Conservation (phyloP, 2,888 invertebrate genomes). For the Nebria salina region DNA sequence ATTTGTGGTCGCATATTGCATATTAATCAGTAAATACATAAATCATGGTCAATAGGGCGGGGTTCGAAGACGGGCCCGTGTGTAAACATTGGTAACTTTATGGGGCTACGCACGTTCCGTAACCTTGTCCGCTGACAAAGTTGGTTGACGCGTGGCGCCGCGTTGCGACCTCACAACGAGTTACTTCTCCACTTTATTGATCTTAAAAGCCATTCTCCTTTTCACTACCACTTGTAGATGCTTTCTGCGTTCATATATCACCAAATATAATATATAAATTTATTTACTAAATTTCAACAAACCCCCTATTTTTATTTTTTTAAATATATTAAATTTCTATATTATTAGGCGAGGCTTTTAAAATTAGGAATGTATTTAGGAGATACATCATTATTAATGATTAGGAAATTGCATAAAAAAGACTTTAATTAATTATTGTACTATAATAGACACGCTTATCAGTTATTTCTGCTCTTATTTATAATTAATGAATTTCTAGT, state of each 20-base stretch:
- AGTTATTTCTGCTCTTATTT: no score
- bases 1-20: slow-evolving; percentile 60
- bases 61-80: slow-evolving; percentile 54
- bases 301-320: no score
- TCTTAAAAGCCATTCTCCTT: neutral
- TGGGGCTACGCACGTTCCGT: neutral
- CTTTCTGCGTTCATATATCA: neutral
- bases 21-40: slow-evolving; percentile 60
- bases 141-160: neutral
- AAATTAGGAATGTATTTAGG: no score
- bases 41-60: slow-evolving; percentile 57
- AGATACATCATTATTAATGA: no score
- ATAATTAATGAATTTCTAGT: no score
- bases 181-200: neutral
- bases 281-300: no score
- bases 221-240: neutral
- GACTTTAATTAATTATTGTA: no score
- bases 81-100: slow-evolving; percentile 52
- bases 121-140: neutral
- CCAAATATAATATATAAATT: no score
- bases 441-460: no score
- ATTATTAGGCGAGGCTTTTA: no score
- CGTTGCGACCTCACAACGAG: neutral
- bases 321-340: no score
- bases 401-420: no score